Percentiles rank a stretch among this genome's conserved stretches.
Conservation (phyloP, 2,113 vertebrate species). For the Oncorhynchus gorbuscha region DNA sequence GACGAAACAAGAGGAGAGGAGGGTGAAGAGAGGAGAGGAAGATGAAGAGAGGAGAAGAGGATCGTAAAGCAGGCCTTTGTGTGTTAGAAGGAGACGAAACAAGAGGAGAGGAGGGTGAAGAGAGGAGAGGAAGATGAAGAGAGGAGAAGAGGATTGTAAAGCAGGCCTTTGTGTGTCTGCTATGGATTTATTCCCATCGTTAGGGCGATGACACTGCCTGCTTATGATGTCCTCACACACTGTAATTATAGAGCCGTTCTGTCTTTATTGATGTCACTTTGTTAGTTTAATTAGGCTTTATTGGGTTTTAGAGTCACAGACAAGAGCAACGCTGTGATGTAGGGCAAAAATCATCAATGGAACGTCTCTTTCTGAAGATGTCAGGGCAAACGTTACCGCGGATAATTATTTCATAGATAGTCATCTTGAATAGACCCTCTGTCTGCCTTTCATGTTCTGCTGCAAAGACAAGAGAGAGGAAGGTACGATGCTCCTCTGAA, state of each 20-base stretch:
- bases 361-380: conserved; percentile 69
- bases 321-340: conserved; percentile 70
- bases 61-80: conserved; percentile 74
- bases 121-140: conserved; percentile 36
- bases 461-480: conserved; percentile 50
- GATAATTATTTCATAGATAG: conserved; percentile 71
- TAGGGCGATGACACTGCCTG: conserved; percentile 66
- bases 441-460: conserved; percentile 37
- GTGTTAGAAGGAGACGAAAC: conserved; percentile 21
- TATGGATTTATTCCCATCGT: conserved; percentile 78
- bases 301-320: conserved; percentile 66
- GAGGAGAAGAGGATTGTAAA: conserved; percentile 59
- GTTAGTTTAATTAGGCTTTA: conserved; percentile 78
- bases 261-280: conserved; percentile 76
- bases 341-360: conserved; percentile 74
- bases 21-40: conserved; percentile 35
- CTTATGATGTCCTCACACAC: conserved; percentile 75
- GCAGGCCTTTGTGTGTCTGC: conserved; percentile 65
- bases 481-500: conserved; percentile 47
- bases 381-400: conserved; percentile 48
- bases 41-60: background rate
- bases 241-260: conserved; percentile 72
- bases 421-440: conserved; percentile 56
- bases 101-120: background rate
- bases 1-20: background rate